Evolutionary conservation across 2,888 invertebrate species (phyloP).

Genomic region (Homarus gammarus): DNA sequence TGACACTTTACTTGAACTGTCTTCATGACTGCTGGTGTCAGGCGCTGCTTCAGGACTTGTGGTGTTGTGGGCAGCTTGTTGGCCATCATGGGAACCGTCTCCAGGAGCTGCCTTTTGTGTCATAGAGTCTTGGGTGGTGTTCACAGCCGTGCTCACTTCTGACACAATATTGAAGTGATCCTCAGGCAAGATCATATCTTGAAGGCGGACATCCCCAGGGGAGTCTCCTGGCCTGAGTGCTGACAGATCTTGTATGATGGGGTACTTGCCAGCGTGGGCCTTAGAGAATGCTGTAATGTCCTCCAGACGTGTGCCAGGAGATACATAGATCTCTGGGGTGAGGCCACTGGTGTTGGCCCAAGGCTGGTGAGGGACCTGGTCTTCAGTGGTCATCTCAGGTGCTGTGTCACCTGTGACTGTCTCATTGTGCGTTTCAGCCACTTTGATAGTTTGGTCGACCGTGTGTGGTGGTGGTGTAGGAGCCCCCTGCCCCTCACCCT

Average conservation of each 20-base stretch:
- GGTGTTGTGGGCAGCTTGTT: neutral
- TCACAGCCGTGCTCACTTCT: neutral
- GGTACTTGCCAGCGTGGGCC: neutral
- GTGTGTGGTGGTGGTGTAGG: neutral
- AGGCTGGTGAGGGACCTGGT: conserved; percentile 7
- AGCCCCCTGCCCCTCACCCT: neutral
- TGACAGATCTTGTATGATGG: conserved; percentile 37
- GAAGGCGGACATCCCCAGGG: conserved; percentile 40
- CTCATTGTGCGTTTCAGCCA: neutral
- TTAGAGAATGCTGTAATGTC: conserved; percentile 38
- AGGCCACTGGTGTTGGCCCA: neutral
- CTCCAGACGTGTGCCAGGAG: conserved; percentile 52
- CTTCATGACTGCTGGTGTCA: neutral
- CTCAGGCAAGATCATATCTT: conserved; percentile 1
- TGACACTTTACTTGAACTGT: neutral
- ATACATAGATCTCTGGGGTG: conserved; percentile 47
- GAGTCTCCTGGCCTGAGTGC: conserved; percentile 52
- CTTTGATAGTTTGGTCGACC: neutral
- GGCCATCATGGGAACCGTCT: neutral
- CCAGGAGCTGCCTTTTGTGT: neutral
- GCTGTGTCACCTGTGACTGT: neutral
- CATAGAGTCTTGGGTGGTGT: neutral
- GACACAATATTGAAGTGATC: neutral
- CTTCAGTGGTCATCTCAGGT: neutral
- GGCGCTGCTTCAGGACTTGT: neutral